Base-by-base conservation (phyloP, 2,797 vertebrate species). In the Nothura maculosa region DNA sequence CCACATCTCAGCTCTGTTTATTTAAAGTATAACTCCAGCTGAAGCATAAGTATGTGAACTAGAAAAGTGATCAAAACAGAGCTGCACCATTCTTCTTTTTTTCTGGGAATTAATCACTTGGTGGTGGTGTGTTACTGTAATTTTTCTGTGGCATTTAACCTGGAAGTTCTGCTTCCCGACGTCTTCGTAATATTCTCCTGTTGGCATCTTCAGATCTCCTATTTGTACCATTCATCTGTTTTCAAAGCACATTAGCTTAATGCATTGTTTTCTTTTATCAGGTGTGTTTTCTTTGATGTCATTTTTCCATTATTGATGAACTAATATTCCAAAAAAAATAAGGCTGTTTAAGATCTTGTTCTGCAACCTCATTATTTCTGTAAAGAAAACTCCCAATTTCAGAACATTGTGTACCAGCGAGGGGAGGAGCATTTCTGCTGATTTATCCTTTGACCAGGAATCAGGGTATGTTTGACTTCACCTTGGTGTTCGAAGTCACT, bases 41-140 rank as follows among this genome's bases (percentile, higher is more conserved):
- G 93, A 92, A 95, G 85, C 25, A 2, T 45, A 78, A 70, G 64
- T n/a, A 73, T 91, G 60, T 61, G 63, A 95, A 81, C 55, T 36
- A 63, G 50, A 87, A 73, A 73, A 93, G 40, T 88, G 93, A 95
- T 96, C 92, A 89, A 93, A 96, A 90, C 64, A 70, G 50, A 55
- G n/a, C 83, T 85, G 40, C 84, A 48, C 81, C 47, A 85, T 90
- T 74, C 19, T 70, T 50, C 15, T 16, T 43, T 43, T 85, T 38
- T 50, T 55, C 78, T 77, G 68, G 36, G 68, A 87, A 89, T 92
- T 90, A 87, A 86, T 95, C 81, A 58, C 78, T 67, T 66, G 34
- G 78, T 64, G 43, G 69, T 66, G 34, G 38, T 66, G 73, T 85
- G 66, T 92, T 89, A 68, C 85, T 79, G 78, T 78, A 81, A 87